Evolutionary conservation across 2,113 vertebrate genomes (phyloP).

Genomic region (Haemorhous mexicanus): DNA sequence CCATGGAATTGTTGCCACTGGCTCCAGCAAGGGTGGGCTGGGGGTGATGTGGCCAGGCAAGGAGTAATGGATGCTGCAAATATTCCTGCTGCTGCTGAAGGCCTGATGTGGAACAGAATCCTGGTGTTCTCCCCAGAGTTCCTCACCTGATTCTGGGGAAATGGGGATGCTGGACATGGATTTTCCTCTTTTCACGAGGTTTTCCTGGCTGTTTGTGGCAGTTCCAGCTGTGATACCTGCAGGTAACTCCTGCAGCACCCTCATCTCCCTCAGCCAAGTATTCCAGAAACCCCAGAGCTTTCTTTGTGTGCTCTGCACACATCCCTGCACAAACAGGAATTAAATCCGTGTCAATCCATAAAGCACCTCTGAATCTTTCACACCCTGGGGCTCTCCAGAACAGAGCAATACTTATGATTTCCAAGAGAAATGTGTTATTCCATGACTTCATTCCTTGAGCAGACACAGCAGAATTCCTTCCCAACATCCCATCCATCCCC

Average conservation of each 20-base stretch:
- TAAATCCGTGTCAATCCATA: rapidly evolving
- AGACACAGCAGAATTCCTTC: background rate
- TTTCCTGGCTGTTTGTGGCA: background rate
- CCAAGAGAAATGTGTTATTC: background rate
- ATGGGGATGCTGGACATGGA: rapidly evolving
- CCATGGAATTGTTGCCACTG: background rate
- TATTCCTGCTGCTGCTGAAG: background rate
- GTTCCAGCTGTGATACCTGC: rapidly evolving
- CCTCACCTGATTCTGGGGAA: background rate
- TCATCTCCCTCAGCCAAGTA: rapidly evolving
- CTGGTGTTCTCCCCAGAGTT: rapidly evolving
- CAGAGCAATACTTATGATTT: rapidly evolving
- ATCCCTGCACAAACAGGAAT: no score
- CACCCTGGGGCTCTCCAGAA: background rate
- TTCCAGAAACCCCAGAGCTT: no score
- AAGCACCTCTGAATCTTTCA: background rate
- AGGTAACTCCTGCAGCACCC: background rate
- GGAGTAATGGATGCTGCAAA: rapidly evolving
- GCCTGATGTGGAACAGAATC: no score
- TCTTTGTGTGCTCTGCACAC: rapidly evolving
- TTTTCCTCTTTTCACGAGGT: rapidly evolving
- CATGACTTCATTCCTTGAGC: background rate
- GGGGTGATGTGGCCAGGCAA: background rate
- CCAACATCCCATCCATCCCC: background rate
- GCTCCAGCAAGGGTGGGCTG: background rate